phyloP scores from a whole-genome alignment of 2,888 invertebrate species.

The Romanomermis culicivorax region DNA sequence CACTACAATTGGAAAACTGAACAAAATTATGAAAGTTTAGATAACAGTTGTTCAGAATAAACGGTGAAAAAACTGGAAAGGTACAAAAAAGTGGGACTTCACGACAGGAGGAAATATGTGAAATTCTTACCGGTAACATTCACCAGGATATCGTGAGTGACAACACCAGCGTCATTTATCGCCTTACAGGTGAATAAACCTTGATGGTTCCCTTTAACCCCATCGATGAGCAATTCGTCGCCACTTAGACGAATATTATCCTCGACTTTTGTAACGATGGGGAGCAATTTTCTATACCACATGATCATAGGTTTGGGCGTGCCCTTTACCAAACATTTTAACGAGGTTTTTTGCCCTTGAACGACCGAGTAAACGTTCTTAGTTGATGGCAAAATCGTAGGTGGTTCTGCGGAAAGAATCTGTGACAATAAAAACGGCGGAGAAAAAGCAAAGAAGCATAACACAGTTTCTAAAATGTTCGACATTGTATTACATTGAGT shows the following conservation, averaged over 20 bases:
- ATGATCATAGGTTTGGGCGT: conserved; percentile 3
- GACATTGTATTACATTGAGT: no score
- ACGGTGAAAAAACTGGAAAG: no score
- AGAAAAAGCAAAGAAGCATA: neutral
- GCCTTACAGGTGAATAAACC: conserved; percentile 42
- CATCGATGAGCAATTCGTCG: conserved; percentile 17
- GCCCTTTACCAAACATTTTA: conserved; percentile 20
- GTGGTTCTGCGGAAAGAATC: conserved; percentile 20
- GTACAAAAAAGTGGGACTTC: no score
- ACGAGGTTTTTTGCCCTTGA: conserved; percentile 16
- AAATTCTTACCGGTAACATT: conserved; percentile 34
- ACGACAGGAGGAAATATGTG: neutral
- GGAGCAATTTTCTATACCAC: neutral
- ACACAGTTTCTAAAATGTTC: no score
- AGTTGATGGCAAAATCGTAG: conserved; percentile 17
- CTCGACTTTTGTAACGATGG: neutral
- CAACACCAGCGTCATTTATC: conserved; percentile 40
- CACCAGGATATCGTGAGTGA: conserved; percentile 36
- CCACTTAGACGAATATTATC: conserved; percentile 5
- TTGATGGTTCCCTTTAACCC: conserved; percentile 28
- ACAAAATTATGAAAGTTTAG: neutral
- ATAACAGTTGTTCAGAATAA: no score
- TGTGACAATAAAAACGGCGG: no score
- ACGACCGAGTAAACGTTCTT: conserved; percentile 18
- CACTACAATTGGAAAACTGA: conserved; percentile 12